A percentile compares a stretch with the other conserved stretches of the same genome.
Conservation (phyloP, 92 coral and sea anemone genomes). For the Umimayanthus chanpuru region DNA sequence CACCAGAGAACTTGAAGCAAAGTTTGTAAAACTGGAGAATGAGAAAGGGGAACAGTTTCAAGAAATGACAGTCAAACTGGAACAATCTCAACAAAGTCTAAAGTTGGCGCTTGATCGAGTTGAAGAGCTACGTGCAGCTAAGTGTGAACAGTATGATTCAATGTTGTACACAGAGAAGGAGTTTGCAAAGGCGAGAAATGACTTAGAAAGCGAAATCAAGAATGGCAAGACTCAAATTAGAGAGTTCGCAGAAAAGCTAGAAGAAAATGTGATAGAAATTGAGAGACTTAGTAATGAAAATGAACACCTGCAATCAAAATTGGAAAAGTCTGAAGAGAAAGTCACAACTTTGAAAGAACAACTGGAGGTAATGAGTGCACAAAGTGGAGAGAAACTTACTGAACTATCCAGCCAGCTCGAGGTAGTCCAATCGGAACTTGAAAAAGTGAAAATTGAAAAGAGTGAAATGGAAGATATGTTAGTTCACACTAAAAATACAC, state of each 20-base stretch:
- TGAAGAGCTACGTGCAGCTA: slow-evolving; percentile 61
- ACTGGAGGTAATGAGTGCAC: neutral
- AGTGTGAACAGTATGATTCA: slow-evolving; percentile 53
- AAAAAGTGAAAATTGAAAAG: slow-evolving; percentile 50
- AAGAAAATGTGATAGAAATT: slow-evolving; percentile 18
- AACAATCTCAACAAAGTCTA: slow-evolving; percentile 44
- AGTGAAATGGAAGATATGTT: slow-evolving; percentile 56
- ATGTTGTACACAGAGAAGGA: slow-evolving; percentile 64
- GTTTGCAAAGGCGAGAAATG: slow-evolving; percentile 47
- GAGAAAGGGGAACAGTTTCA: slow-evolving; percentile 6
- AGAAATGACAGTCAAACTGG: slow-evolving; percentile 12
- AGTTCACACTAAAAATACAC: slow-evolving; percentile 56
- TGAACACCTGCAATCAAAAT: slow-evolving; percentile 8
- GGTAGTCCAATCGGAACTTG: slow-evolving; percentile 45
- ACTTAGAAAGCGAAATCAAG: slow-evolving; percentile 54
- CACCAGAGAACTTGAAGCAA: slow-evolving; percentile 29
- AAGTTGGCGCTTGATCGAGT: slow-evolving; percentile 50
- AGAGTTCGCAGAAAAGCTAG: slow-evolving; percentile 38
- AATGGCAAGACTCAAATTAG: slow-evolving; percentile 21
- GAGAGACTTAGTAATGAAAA: slow-evolving; percentile 48
- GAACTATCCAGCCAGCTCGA: slow-evolving; percentile 57
- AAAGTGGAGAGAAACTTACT: slow-evolving; percentile 28
- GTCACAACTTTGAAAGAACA: slow-evolving; percentile 19
- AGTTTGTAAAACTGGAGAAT: neutral
- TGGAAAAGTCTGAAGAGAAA: slow-evolving; percentile 31